Evolutionary conservation across 2,888 invertebrate genomes (phyloP), one percentile per base, ranked within the genome.

Genomic region (Eupithecia pulchellata): DNA sequence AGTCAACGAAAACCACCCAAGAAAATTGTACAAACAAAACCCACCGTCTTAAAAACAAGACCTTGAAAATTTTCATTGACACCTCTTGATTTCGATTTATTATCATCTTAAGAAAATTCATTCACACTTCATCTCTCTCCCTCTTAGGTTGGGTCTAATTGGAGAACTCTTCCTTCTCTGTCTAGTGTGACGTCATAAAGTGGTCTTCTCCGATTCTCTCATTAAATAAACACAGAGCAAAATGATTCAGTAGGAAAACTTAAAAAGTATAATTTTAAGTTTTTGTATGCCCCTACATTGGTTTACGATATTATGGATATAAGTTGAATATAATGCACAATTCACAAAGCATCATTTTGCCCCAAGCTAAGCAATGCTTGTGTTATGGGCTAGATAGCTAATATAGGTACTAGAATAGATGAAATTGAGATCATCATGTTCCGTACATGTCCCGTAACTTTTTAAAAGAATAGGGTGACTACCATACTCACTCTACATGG

Each of bases 161-260:
- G 72, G 57, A 74, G 75, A 74, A 72, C 74, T 81, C 63, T 76
- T 76, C 79, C 70, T 57, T 90, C 89, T 82, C 86, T 17, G 79
- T 91, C 86, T 78, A 60, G 84, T 82, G 89, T 92, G 93, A 92
- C 93, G 93, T 93, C 93, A 91, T 90, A 89, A 91, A 91, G 91
- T 91, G 90, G 89, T 89, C 90, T 89, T 87, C 89, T 89, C 87
- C 89, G 88, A 90, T 91, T 90, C 92, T 89, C 93, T 93, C 92
- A 93, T 93, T 93, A 93, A 91, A 91, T 90, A 93, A 91, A 93
- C 91, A 93, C 91, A 89, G 87, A 87, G 83, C 78, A 77, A 78
- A 83, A 82, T 82, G 9, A 1, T 25, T 11, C 61, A 68, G 71
- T 64, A 47, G 58, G 58, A 65, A 32, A 34, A 60, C 42, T 66